These are phyloP conservation scores for Conus canariensis DNA, from an alignment of 2,888 invertebrate species.

Conservation along the genomic window DNA sequence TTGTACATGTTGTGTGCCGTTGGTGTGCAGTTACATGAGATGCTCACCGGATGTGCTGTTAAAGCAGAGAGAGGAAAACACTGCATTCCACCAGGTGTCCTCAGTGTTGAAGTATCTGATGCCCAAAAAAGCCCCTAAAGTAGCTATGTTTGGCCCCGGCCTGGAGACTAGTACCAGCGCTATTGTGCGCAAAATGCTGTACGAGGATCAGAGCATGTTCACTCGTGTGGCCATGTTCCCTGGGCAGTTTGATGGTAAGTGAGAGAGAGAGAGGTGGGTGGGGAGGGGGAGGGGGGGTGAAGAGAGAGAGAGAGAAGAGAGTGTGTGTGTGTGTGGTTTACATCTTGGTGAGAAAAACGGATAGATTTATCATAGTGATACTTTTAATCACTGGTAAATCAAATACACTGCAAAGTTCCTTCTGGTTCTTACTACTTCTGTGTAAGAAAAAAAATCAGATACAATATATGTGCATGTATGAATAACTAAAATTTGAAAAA, in stretches of 20 bases:
- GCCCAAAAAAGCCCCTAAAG: constrained; percentile 69
- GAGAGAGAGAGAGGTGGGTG: background rate
- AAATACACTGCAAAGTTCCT: too few relatives aligned
- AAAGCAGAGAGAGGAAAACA: constrained; percentile 53
- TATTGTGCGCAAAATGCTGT: constrained; percentile 65
- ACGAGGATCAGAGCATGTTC: constrained; percentile 58
- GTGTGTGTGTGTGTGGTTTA: too few relatives aligned
- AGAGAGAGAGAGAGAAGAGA: too few relatives aligned
- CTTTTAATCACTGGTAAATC: too few relatives aligned
- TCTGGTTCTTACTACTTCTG: too few relatives aligned
- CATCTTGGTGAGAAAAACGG: too few relatives aligned
- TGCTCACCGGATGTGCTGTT: constrained; percentile 68
- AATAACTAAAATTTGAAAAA: too few relatives aligned
- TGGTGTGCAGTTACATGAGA: constrained; percentile 64
- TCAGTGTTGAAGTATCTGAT: constrained; percentile 65
- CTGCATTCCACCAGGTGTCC: constrained; percentile 66
- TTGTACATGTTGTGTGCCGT: background rate
- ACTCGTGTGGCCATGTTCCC: constrained; percentile 66
- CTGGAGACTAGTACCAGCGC: constrained; percentile 67
- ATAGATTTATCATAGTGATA: too few relatives aligned
- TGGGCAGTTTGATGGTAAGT: constrained; percentile 71
- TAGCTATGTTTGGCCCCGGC: constrained; percentile 74
- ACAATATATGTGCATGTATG: too few relatives aligned
- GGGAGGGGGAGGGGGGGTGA: background rate
- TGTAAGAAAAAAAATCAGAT: too few relatives aligned